Evolutionary conservation across 1,140 invertebrate species (phyloP).

Genomic region (Halesus radiatus): DNA sequence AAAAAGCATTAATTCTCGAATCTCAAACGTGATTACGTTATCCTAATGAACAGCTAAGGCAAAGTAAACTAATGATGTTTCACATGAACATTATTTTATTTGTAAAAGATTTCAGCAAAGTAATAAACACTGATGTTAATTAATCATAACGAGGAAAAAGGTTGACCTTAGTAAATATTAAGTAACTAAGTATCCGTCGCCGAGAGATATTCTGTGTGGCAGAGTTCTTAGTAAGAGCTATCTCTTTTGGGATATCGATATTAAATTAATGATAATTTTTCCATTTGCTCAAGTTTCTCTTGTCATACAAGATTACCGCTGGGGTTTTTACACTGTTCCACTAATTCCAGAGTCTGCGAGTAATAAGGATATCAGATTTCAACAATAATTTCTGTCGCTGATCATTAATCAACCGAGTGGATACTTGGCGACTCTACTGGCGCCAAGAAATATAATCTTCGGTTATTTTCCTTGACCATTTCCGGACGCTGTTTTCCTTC

Average conservation of each 20-base stretch:
- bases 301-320: neutral
- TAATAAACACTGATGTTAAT: no score
- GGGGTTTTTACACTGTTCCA: neutral
- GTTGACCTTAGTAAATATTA: no score
- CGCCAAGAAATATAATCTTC: conserved; percentile 14
- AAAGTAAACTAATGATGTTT: no score
- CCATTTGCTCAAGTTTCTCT: conserved; percentile 18
- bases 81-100: no score
- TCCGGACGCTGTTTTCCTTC: neutral
- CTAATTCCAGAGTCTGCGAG: neutral
- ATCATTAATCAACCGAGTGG: conserved; percentile 28
- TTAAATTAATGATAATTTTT: conserved; percentile 19
- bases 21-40: no score
- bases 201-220: no score
- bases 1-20: no score
- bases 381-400: conserved; percentile 36
- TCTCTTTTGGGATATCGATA: neutral
- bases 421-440: neutral
- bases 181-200: no score
- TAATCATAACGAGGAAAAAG: no score
- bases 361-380: conserved; percentile 45
- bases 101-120: no score
- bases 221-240: neutral
- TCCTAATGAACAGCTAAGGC: no score
- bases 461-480: conserved; percentile 14